Percentiles rank a stretch among this genome's conserved stretches.
phyloP scores from a whole-genome alignment of 2,888 invertebrate species.

The Nezara viridula region DNA sequence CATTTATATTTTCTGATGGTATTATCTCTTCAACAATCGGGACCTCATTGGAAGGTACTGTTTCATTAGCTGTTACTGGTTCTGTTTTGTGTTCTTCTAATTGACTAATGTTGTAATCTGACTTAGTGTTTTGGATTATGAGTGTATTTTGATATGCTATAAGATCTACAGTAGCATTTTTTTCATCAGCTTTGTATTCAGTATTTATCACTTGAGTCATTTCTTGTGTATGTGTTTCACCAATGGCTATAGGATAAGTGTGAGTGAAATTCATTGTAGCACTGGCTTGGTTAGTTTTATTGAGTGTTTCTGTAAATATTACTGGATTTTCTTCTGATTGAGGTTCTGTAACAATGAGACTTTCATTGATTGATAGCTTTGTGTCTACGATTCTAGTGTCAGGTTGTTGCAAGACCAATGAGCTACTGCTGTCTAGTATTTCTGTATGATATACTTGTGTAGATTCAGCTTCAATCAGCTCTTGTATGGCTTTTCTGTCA shows the following conservation, averaged over 20 bases:
- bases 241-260: slow-evolving; percentile 61
- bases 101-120: slow-evolving; percentile 59
- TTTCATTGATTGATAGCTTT: slow-evolving; percentile 75
- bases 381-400: slow-evolving; percentile 74
- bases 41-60: slow-evolving; percentile 60
- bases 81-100: slow-evolving; percentile 59
- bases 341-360: slow-evolving; percentile 74
- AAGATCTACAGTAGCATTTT: slow-evolving; percentile 62
- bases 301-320: slow-evolving; percentile 68
- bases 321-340: slow-evolving; percentile 76
- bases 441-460: slow-evolving; percentile 63
- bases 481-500: slow-evolving; percentile 62
- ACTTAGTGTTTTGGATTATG: slow-evolving; percentile 60
- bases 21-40: slow-evolving; percentile 62
- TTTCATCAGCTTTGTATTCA: slow-evolving; percentile 60
- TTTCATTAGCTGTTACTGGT: slow-evolving; percentile 60
- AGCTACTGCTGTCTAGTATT: slow-evolving; percentile 62
- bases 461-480: slow-evolving; percentile 62
- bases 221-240: slow-evolving; percentile 64
- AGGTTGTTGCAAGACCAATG: slow-evolving; percentile 66
- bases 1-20: slow-evolving; percentile 60
- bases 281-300: slow-evolving; percentile 57
- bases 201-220: slow-evolving; percentile 58
- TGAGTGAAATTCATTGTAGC: slow-evolving; percentile 62
- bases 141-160: slow-evolving; percentile 61